Evolutionary conservation across 2,113 vertebrate species (phyloP).

Genomic region (cattle (Bos taurus)): ARS-UCD2.0 NC_037328.1:65568001-65568500

Average conservation of each 20-base stretch:
- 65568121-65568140: slow-evolving; percentile 14
- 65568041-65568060: not conserved
- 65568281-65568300: not conserved
- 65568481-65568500: slow-evolving; percentile 2
- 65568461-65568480: not conserved
- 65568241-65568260: not conserved
- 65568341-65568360: not conserved
- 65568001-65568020: not conserved
- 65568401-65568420: not conserved
- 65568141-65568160: not conserved
- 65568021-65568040: slow-evolving; percentile 12
- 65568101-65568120: not conserved
- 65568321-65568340: not conserved
- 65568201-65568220: not conserved
- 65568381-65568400: not conserved
- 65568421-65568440: not conserved
- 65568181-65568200: slow-evolving; percentile 14
- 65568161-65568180: not conserved
- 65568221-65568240: not conserved
- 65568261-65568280: not conserved
- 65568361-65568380: not conserved
- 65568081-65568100: not conserved
- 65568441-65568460: not conserved
- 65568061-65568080: not conserved
- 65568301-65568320: slow-evolving; percentile 6